Evolutionary conservation across 2,113 vertebrate species (phyloP).

Genomic region (Rattus rattus): DNA sequence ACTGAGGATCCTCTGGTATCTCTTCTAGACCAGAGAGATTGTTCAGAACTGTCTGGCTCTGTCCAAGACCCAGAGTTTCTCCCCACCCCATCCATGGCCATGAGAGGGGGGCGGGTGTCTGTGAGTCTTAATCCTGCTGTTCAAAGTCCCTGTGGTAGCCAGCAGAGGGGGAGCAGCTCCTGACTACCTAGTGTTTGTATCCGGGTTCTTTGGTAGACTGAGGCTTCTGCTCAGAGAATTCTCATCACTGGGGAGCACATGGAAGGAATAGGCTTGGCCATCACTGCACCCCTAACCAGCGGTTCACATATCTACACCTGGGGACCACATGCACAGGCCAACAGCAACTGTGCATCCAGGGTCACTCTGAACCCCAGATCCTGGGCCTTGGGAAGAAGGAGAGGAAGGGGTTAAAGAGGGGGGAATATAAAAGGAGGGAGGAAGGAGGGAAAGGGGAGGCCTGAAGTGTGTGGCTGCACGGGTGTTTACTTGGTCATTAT

Average conservation of each 20-base stretch:
- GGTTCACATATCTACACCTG: accelerated
- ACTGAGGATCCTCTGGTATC: accelerated
- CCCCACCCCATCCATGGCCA: too few species aligned
- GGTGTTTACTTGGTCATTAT: not conserved
- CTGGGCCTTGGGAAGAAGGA: not conserved
- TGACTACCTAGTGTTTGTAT: not conserved
- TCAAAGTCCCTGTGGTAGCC: not conserved
- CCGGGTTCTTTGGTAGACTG: not conserved
- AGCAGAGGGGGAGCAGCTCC: not conserved
- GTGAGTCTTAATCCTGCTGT: not conserved
- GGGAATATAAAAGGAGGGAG: not conserved
- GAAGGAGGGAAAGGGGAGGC: not conserved
- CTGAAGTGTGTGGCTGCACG: too few species aligned
- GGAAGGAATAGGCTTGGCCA: not conserved
- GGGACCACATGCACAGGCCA: not conserved
- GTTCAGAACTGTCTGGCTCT: not conserved
- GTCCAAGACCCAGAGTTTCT: too few species aligned
- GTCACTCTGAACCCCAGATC: not conserved
- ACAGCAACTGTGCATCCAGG: not conserved
- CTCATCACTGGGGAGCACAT: not conserved
- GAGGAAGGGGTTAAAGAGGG: too few species aligned
- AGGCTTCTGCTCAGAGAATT: not conserved
- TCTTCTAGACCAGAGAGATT: not conserved
- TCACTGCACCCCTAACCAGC: not conserved
- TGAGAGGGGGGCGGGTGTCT: not conserved